A percentile compares a stretch with the other conserved stretches of the same genome.
Evolutionary conservation across 2,797 vertebrate species (phyloP).

Genomic region (Sphaeramia orbicularis): DNA sequence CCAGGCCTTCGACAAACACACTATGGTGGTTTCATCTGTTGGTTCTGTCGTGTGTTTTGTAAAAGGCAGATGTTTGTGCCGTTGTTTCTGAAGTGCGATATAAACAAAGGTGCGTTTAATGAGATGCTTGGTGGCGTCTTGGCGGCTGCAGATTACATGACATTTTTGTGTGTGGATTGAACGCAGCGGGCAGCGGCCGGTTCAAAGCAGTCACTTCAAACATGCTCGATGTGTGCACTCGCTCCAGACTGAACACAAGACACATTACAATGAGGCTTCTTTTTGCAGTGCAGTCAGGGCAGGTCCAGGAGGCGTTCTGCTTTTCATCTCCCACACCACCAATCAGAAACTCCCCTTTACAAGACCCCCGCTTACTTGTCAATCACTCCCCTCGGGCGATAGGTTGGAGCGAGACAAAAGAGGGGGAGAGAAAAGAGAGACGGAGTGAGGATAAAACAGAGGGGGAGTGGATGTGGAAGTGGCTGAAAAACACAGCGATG

Average conservation of each 20-base stretch:
- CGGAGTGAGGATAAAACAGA: constrained; percentile 30
- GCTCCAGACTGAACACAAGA: constrained; percentile 20
- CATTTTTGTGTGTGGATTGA: too few relatives aligned
- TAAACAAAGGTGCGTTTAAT: too few relatives aligned
- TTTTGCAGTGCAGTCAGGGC: constrained; percentile 58
- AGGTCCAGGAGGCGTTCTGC: constrained; percentile 55
- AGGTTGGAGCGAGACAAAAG: constrained; percentile 78
- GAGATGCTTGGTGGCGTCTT: too few relatives aligned
- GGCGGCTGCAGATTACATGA: too few relatives aligned
- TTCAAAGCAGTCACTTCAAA: constrained; percentile 20
- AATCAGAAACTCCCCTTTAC: constrained; percentile 60
- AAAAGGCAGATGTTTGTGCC: too few relatives aligned
- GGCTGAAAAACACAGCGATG: too few relatives aligned
- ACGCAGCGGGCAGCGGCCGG: too few relatives aligned
- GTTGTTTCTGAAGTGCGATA: too few relatives aligned
- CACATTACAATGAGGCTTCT: constrained; percentile 24
- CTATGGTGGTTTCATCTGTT: too few relatives aligned
- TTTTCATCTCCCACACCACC: constrained; percentile 70
- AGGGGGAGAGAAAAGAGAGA: constrained; percentile 58
- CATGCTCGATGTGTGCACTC: constrained; percentile 1
- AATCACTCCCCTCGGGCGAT: constrained; percentile 80
- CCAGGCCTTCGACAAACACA: too few relatives aligned
- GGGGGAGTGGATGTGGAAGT: constrained; percentile 54
- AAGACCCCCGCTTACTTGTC: constrained; percentile 77
- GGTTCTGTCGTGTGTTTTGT: too few relatives aligned